These are phyloP conservation scores for Rhopalosiphum maidis DNA, from an alignment of 1,140 invertebrate species.

Conservation along the genomic window DNA sequence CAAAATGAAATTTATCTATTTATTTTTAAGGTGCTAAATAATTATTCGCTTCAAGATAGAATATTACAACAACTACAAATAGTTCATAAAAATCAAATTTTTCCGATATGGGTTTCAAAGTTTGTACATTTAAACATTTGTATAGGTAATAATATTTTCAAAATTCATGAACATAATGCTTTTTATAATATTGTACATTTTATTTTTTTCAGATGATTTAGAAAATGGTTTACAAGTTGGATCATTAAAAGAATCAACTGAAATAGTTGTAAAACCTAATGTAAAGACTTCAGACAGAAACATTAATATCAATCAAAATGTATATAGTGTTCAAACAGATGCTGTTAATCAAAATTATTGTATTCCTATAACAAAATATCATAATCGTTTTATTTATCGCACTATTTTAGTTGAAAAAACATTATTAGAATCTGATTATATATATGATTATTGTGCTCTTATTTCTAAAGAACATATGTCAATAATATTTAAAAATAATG, in stretches of 20 bases:
- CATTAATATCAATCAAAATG: neutral
- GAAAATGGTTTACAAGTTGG: neutral
- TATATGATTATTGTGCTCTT: conserved; percentile 38
- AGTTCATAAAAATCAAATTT: neutral
- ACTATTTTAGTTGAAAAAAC: conserved; percentile 23
- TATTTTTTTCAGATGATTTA: conserved; percentile 37
- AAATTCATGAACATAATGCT: neutral
- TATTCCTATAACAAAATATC: neutral
- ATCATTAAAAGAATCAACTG: conserved; percentile 33
- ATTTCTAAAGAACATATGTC: conserved; percentile 30
- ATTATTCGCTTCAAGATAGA: conserved; percentile 35
- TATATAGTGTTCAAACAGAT: neutral
- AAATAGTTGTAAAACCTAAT: conserved; percentile 35
- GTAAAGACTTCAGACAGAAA: neutral
- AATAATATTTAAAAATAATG: neutral
- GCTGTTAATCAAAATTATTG: neutral
- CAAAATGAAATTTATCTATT: neutral
- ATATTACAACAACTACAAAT: conserved; percentile 46
- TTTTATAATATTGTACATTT: neutral
- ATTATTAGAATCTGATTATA: conserved; percentile 11
- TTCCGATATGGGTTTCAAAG: conserved; percentile 48
- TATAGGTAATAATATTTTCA: conserved; percentile 40
- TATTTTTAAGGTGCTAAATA: conserved; percentile 32
- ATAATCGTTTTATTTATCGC: conserved; percentile 20
- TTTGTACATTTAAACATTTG: conserved; percentile 44